Conservation (phyloP, 2,113 vertebrate species). For the Recurvirostra avosetta region DNA sequence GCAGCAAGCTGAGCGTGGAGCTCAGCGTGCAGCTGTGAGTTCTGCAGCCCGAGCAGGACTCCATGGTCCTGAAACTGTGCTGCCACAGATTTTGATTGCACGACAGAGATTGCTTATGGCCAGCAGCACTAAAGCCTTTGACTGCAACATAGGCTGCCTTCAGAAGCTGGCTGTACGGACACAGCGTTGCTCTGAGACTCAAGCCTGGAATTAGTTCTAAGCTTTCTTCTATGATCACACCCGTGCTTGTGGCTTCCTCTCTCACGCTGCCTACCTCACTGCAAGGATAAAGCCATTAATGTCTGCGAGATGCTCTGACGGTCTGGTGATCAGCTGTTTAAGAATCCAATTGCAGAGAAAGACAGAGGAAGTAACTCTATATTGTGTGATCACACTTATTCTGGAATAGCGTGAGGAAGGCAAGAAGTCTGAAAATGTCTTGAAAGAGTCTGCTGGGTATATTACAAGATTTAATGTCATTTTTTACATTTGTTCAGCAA, state of each 20-base stretch:
- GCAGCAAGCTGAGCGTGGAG: neutral
- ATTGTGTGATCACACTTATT: neutral
- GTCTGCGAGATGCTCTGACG: neutral
- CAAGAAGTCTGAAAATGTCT: neutral
- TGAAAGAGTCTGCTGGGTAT: neutral
- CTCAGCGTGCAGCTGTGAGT: neutral
- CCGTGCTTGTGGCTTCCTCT: neutral
- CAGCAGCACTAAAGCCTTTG: neutral
- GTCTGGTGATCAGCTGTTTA: neutral
- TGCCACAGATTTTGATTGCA: neutral
- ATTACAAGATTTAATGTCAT: neutral
- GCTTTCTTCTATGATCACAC: neutral
- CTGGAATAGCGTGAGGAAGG: neutral
- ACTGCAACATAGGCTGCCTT: neutral
- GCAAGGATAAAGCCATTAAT: neutral
- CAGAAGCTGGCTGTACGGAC: neutral
- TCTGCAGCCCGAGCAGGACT: neutral
- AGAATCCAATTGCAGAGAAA: neutral
- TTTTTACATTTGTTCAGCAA: neutral
- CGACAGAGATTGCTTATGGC: neutral
- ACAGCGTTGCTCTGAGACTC: neutral
- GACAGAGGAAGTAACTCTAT: neutral
- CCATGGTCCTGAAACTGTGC: neutral
- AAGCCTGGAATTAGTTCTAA: neutral
- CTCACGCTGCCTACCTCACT: neutral